These are phyloP conservation scores for Eupelmus urozonus DNA, from an alignment of 2,888 invertebrate genomes.

Conservation along the genomic window DNA sequence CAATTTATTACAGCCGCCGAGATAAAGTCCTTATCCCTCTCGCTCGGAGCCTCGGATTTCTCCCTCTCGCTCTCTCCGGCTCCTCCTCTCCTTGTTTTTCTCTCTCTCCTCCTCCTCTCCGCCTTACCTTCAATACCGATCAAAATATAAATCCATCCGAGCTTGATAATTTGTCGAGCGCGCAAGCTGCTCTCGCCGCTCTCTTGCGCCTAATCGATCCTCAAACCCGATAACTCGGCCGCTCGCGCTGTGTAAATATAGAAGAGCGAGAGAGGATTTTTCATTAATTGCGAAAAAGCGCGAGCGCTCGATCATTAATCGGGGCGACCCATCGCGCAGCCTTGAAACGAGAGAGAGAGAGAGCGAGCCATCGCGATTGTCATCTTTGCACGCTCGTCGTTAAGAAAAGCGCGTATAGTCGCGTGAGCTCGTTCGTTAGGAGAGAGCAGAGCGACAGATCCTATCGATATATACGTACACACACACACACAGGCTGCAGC, in stretches of 20 bases:
- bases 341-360: neutral
- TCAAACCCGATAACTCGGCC: constrained; percentile 13
- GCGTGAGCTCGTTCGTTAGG: constrained; percentile 1
- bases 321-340: constrained; percentile 28
- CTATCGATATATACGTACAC: constrained; percentile 29
- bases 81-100: no score
- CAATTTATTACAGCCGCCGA: constrained; percentile 49
- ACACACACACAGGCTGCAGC: neutral
- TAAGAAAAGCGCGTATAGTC: constrained; percentile 42
- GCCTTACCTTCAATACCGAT: constrained; percentile 27
- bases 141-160: constrained; percentile 48
- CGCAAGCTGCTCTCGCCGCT: no score
- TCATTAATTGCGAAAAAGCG: constrained; percentile 52
- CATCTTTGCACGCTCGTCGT: constrained; percentile 46
- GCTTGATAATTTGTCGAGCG: constrained; percentile 51
- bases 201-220: constrained; percentile 40
- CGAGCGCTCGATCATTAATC: constrained; percentile 33
- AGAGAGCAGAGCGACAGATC: constrained; percentile 38
- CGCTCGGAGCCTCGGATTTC: constrained; percentile 9
- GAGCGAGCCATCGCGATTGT: constrained; percentile 42
- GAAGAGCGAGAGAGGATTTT: constrained; percentile 34
- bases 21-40: constrained; percentile 52
- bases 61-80: neutral
- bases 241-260: neutral
- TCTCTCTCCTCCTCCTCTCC: neutral